Conservation (phyloP, 2,113 vertebrate genomes). For the Hydrolagus affinis region DNA sequence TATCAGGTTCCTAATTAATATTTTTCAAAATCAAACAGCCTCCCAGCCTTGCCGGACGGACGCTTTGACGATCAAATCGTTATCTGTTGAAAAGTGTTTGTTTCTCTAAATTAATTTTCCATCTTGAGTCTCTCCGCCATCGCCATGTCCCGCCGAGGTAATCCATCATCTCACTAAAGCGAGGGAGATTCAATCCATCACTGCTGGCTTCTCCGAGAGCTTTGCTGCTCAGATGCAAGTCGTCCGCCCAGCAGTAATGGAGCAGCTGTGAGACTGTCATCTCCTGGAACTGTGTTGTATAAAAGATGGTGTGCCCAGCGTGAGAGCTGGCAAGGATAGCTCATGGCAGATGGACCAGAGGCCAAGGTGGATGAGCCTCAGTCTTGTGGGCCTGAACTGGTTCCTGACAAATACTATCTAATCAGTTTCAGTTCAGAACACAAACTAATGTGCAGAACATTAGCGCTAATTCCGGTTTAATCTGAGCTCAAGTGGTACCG, state of each 20-base stretch:
- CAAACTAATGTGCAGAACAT: conserved; percentile 73
- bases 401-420: conserved; percentile 70
- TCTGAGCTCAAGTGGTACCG: conserved; percentile 73
- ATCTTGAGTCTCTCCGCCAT: conserved; percentile 44
- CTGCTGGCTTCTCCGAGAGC: conserved; percentile 53
- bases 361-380: conserved; percentile 53
- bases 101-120: conserved; percentile 54
- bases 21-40: not conserved
- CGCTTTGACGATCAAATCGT: not conserved
- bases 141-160: conserved; percentile 44
- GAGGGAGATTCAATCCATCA: conserved; percentile 60
- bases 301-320: conserved; percentile 56
- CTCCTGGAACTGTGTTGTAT: conserved; percentile 54
- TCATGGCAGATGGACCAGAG: conserved; percentile 56
- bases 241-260: conserved; percentile 58
- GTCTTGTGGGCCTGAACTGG: conserved; percentile 60
- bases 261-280: conserved; percentile 65
- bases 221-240: conserved; percentile 52
- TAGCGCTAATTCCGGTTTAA: conserved; percentile 74
- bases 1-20: too few species aligned
- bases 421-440: conserved; percentile 68
- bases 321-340: conserved; percentile 50
- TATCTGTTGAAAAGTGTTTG: not conserved
- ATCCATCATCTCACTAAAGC: conserved; percentile 60
- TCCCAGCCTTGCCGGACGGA: not conserved